Evolutionary conservation across 2,888 invertebrate genomes (phyloP).

Genomic region (Xestia xanthographa): DNA sequence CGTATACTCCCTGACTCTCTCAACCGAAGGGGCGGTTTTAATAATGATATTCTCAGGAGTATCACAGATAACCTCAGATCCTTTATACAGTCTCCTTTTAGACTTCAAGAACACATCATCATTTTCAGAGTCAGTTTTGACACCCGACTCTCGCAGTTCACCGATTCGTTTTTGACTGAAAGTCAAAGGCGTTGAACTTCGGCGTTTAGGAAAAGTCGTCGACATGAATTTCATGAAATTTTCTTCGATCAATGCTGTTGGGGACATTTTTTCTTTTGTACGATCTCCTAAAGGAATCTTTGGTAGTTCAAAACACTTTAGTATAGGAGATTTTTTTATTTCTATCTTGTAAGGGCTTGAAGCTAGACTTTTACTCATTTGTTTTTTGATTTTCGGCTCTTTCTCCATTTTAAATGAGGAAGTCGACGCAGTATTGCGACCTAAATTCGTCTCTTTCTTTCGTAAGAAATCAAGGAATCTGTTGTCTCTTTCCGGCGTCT

Average conservation of each 20-base stretch:
- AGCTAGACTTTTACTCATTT: constrained; percentile 76
- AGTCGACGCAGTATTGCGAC: constrained; percentile 67
- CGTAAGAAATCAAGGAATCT: constrained; percentile 76
- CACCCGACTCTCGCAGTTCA: constrained; percentile 77
- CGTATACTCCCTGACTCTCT: constrained; percentile 78
- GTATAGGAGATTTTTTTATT: constrained; percentile 72
- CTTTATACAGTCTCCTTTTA: constrained; percentile 48
- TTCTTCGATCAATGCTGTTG: constrained; percentile 74
- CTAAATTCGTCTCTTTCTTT: constrained; percentile 71
- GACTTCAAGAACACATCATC: constrained; percentile 74
- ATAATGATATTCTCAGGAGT: constrained; percentile 83
- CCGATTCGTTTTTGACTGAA: constrained; percentile 74
- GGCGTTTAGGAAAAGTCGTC: constrained; percentile 77
- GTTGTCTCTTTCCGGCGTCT: constrained; percentile 73
- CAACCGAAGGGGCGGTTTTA: constrained; percentile 86
- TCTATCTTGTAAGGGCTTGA: constrained; percentile 79
- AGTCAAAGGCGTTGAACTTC: constrained; percentile 82
- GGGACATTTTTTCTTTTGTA: constrained; percentile 58
- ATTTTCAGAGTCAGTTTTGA: constrained; percentile 84
- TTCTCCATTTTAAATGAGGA: constrained; percentile 68
- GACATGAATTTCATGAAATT: constrained; percentile 76
- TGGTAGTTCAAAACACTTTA: constrained; percentile 81
- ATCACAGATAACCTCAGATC: constrained; percentile 77
- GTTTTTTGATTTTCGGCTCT: constrained; percentile 54
- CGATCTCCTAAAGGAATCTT: constrained; percentile 71